Percentiles rank a stretch among this genome's conserved stretches.
Evolutionary conservation across 2,113 vertebrate species (phyloP).

Genomic region (Muntiacus muntjak): DNA sequence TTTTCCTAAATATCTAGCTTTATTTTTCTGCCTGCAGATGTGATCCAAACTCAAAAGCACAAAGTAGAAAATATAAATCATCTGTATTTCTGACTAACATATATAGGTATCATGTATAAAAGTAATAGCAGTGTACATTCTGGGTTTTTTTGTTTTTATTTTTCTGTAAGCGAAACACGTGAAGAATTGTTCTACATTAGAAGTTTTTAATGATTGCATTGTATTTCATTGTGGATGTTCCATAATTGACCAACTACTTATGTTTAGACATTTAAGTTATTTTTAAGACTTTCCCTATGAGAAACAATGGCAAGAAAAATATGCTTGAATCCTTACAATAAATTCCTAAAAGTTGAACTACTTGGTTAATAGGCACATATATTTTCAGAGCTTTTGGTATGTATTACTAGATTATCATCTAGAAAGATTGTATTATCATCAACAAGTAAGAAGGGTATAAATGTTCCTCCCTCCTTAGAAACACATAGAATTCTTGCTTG

Average conservation of each 20-base stretch:
- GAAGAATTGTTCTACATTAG: neutral
- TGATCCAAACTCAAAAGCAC: neutral
- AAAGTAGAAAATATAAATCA: conserved; percentile 2
- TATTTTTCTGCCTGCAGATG: neutral
- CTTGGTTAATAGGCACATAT: neutral
- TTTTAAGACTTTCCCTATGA: conserved; percentile 2
- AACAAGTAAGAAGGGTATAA: neutral
- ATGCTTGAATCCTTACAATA: neutral
- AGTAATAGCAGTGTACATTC: neutral
- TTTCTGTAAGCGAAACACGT: neutral
- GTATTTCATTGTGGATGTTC: neutral
- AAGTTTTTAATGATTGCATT: neutral
- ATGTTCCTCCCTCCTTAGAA: neutral
- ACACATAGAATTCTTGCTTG: neutral
- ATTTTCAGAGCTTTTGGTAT: neutral
- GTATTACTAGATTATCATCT: neutral
- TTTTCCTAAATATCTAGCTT: conserved; percentile 1
- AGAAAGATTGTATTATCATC: neutral
- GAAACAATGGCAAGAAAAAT: conserved; percentile 40
- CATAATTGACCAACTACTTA: neutral
- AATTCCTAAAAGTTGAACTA: neutral
- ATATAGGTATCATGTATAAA: neutral
- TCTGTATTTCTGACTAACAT: neutral
- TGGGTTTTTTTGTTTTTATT: neutral
- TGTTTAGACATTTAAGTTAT: neutral